phyloP scores from a whole-genome alignment of 1,140 invertebrate species.

The Drosophila paulistorum region DNA sequence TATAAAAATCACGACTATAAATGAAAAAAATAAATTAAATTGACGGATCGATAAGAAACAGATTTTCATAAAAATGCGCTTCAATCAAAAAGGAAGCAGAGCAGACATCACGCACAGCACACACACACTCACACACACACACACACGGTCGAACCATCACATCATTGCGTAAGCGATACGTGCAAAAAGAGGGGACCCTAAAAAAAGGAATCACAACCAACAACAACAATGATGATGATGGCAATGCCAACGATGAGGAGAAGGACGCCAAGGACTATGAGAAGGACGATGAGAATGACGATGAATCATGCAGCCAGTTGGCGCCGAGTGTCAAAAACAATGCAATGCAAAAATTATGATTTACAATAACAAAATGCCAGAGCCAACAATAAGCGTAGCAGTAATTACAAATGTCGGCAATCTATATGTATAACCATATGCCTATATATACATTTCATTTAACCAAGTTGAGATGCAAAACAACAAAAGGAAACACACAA shows the following conservation, averaged over 20 bases:
- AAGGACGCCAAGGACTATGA: slow-evolving; percentile 31
- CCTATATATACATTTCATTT: slow-evolving; percentile 7
- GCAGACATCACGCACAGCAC: slow-evolving; percentile 20
- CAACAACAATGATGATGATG: slow-evolving; percentile 13
- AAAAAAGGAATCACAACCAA: slow-evolving; percentile 20
- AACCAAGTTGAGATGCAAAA: slow-evolving; percentile 1
- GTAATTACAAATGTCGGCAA: slow-evolving; percentile 62
- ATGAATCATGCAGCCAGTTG: slow-evolving; percentile 78
- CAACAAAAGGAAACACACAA: background rate
- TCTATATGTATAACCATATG: slow-evolving; percentile 39
- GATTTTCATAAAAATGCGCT: slow-evolving; percentile 76
- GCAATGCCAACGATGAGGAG: slow-evolving; percentile 22
- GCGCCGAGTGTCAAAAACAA: slow-evolving; percentile 77
- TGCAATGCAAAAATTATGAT: slow-evolving; percentile 69
- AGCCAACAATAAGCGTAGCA: slow-evolving; percentile 45
- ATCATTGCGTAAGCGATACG: slow-evolving; percentile 71
- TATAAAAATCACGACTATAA: slow-evolving; percentile 24
- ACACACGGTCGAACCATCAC: slow-evolving; percentile 33
- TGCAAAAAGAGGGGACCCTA: slow-evolving; percentile 35
- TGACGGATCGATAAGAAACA: slow-evolving; percentile 75
- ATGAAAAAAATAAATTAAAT: slow-evolving; percentile 58
- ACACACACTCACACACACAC: slow-evolving; percentile 3
- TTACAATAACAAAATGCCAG: slow-evolving; percentile 49
- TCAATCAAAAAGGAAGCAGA: slow-evolving; percentile 51
- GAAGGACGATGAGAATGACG: slow-evolving; percentile 47